Conservation (phyloP, 1,140 invertebrate species). For the Aphaenogaster ashmeadi region DNA sequence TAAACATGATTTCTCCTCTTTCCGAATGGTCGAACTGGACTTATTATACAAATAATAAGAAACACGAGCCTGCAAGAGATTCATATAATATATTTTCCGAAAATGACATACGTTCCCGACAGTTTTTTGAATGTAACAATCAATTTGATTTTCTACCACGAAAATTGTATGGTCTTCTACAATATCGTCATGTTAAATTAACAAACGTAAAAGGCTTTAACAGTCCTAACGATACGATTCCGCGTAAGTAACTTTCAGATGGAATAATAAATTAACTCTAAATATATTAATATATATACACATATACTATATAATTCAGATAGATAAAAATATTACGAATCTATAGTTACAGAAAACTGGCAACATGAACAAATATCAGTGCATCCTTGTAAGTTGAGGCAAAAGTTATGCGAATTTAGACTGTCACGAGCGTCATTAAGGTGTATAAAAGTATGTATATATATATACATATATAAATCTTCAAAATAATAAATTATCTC, state of each 20-base stretch:
- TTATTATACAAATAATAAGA: conserved; percentile 37
- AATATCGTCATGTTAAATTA: conserved; percentile 56
- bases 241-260: conserved; percentile 27
- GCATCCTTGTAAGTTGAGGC: conserved; percentile 70
- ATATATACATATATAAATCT: not conserved
- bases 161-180: conserved; percentile 66
- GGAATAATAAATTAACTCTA: conserved; percentile 12
- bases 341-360: conserved; percentile 60
- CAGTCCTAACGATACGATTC: conserved; percentile 7
- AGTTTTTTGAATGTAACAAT: conserved; percentile 2
- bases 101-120: not conserved
- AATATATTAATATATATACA: no score
- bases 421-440: conserved; percentile 71
- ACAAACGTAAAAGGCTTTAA: conserved; percentile 47
- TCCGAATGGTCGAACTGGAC: conserved; percentile 80
- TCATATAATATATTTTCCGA: not conserved
- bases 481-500: conserved; percentile 16
- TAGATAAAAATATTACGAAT: not conserved
- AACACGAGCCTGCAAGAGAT: not conserved
- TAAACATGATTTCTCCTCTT: conserved; percentile 51
- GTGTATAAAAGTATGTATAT: conserved; percentile 73
- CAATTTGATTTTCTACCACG: conserved; percentile 65
- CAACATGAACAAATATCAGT: conserved; percentile 67
- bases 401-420: conserved; percentile 74
- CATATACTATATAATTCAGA: not conserved